Evolutionary conservation across 2,888 invertebrate species (phyloP).

Genomic region (Tortricodes alternella): DNA sequence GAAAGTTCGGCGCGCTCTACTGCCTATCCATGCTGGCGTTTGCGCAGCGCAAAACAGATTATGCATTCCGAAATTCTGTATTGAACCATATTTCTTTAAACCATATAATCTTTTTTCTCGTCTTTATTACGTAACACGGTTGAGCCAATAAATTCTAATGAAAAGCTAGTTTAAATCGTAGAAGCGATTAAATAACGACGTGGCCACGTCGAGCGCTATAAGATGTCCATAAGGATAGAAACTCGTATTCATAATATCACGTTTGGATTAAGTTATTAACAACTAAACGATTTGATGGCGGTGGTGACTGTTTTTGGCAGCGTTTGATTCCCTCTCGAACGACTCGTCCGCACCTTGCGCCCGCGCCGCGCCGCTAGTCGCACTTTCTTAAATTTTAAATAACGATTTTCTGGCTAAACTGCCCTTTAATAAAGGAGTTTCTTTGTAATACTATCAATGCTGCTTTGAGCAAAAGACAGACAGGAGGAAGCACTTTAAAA

Average conservation of each 20-base stretch:
- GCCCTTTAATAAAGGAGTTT: constrained; percentile 18
- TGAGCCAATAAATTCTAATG: background rate
- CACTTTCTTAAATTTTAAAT: too few species aligned
- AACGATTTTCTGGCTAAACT: background rate
- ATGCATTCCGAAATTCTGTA: constrained; percentile 51
- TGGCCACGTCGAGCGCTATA: too few species aligned
- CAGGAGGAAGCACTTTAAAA: constrained; percentile 8
- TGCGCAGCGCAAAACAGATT: constrained; percentile 55
- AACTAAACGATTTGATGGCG: too few species aligned
- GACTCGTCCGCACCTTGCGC: too few species aligned
- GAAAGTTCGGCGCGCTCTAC: constrained; percentile 64
- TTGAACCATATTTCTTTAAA: constrained; percentile 12
- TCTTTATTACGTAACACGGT: background rate
- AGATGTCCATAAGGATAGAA: too few species aligned
- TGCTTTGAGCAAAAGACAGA: background rate
- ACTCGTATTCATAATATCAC: too few species aligned
- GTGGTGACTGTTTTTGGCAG: too few species aligned
- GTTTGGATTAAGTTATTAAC: too few species aligned
- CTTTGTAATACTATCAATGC: constrained; percentile 12
- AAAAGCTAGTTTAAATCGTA: too few species aligned
- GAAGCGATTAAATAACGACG: too few species aligned
- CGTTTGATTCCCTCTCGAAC: too few species aligned
- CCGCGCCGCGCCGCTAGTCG: too few species aligned
- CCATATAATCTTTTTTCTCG: background rate
- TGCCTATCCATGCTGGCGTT: constrained; percentile 64